Evolutionary conservation across 2,113 vertebrate species (phyloP), one percentile per base, ranked within the genome.

Genomic region (Dissostichus mawsoni): DNA sequence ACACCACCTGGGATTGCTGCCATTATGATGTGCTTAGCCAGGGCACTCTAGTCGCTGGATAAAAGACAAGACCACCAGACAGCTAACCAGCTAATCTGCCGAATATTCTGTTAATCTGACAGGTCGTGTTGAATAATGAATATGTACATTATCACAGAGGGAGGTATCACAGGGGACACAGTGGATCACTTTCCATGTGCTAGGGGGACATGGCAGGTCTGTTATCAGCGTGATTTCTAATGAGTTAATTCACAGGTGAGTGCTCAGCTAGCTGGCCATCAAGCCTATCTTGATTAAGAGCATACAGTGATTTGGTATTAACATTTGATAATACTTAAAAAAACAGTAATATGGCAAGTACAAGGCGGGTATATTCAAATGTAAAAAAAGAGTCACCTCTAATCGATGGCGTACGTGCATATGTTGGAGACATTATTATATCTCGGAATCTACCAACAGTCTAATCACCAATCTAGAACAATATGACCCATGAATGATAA

Each of bases 101-200:
- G 17, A 79, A 85, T 78, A 78, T 78, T 83, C 83, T 78, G 68
- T 66, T 92, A 88, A 92, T 92, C 89, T 89, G 81, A 87, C 82
- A 86, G 67, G 56, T 74, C 48, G 2, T 25, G 59, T 83, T 90
- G 79, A 90, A 92, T 89, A 90, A 92, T 90, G 84, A 89, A 90
- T 87, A 78, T 81, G 80, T 87, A 85, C 69, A 91, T 89, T 86
- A 92, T 85, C 76, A 83, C 83, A 80, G 81, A 76, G 87, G 86
- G 71, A 81, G 85, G 63, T 59, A 83, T 82, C 84, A 48, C 69
- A 53, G 52, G 83, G 80, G 81, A 86, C 9, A 1, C 61, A 9
- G 20, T 13, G 74, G 73, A 77, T 86, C 86, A 59, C 78, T 82
- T 80, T 84, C 51, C 47, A 59, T 77, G 80, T 62, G 74, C 65